These are phyloP conservation scores for Pterocles gutturalis DNA, from an alignment of 2,113 vertebrate species.

Conservation along the genomic window DNA sequence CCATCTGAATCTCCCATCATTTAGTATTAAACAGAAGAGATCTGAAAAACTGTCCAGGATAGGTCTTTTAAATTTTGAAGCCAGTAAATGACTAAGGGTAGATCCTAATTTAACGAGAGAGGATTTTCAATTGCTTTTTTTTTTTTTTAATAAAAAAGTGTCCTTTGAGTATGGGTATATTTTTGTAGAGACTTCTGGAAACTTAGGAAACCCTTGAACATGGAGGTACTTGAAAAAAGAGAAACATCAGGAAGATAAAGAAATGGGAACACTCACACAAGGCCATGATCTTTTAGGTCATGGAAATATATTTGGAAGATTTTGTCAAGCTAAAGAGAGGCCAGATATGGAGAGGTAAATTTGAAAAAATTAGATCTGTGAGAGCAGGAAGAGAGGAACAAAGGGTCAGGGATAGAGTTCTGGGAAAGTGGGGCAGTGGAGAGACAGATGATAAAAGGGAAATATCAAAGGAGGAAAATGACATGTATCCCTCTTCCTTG, in stretches of 20 bases:
- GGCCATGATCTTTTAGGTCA: neutral
- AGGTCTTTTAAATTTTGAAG: neutral
- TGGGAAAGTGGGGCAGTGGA: fast-evolving
- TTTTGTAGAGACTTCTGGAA: neutral
- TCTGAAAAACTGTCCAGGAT: neutral
- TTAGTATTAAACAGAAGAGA: neutral
- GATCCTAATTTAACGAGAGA: neutral
- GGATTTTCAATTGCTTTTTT: neutral
- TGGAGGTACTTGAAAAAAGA: neutral
- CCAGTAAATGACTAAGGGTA: neutral
- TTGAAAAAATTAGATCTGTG: neutral
- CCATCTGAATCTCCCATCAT: neutral
- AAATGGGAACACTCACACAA: neutral
- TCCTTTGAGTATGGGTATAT: neutral
- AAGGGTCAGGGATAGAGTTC: neutral
- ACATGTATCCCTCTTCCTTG: neutral
- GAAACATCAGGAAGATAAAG: neutral
- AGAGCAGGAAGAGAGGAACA: neutral
- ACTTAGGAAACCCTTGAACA: neutral
- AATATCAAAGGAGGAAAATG: neutral
- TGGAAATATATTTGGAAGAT: neutral
- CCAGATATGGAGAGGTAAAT: neutral
- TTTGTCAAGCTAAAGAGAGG: neutral
- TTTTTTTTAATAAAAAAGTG: neutral
- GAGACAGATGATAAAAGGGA: neutral